phyloP scores from a whole-genome alignment of 2,888 invertebrate species.

The Mimachlamys varia region DNA sequence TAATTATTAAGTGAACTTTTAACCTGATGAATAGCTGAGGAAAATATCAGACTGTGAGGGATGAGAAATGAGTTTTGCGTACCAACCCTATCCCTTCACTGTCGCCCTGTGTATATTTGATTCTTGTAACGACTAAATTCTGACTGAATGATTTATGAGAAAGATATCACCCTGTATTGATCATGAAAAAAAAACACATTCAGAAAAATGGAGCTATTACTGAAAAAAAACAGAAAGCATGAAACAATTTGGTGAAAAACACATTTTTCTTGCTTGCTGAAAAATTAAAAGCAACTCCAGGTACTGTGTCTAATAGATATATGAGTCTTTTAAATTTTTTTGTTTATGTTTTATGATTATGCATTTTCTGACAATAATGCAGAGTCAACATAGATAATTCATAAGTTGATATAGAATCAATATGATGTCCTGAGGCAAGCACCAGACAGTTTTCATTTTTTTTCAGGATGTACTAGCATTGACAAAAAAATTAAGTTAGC shows the following conservation, averaged over 20 bases:
- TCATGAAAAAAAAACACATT: neutral
- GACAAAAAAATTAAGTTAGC: too few relatives aligned
- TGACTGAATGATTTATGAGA: conserved; percentile 23
- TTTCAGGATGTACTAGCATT: too few relatives aligned
- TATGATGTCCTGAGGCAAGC: too few relatives aligned
- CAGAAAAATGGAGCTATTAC: neutral
- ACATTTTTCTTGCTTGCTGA: neutral
- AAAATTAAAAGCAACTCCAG: neutral
- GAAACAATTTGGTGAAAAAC: neutral
- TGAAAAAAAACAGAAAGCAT: neutral
- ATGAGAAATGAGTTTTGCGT: neutral
- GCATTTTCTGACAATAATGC: too few relatives aligned
- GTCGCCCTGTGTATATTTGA: neutral
- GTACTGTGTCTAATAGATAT: neutral
- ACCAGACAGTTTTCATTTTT: too few relatives aligned
- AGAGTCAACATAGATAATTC: too few relatives aligned
- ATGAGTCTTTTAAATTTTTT: too few relatives aligned
- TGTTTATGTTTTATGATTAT: too few relatives aligned
- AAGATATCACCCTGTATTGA: conserved; percentile 6
- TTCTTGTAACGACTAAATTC: neutral
- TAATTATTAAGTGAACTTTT: conserved; percentile 4
- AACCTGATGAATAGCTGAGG: neutral
- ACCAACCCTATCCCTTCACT: neutral
- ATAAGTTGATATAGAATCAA: too few relatives aligned
- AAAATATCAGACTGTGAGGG: neutral